Evolutionary conservation across 2,888 invertebrate genomes (phyloP).

Genomic region (Melolontha melolontha): DNA sequence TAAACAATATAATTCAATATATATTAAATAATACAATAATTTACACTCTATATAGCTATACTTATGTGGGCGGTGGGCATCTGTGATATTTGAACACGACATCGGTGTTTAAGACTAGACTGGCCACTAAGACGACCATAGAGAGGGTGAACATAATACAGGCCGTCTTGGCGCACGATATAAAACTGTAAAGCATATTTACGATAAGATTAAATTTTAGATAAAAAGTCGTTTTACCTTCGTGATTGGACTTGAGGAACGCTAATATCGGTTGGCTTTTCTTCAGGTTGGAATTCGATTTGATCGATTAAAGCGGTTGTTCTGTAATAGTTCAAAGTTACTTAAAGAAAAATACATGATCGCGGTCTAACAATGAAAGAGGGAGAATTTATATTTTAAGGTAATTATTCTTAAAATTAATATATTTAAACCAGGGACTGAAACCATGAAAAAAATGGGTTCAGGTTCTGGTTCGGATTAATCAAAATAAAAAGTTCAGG

Average conservation of each 20-base stretch:
- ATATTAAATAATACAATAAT: conserved; percentile 24
- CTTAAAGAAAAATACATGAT: neutral
- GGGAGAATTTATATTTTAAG: too few species aligned
- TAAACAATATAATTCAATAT: conserved; percentile 26
- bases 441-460: too few species aligned
- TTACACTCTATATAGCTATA: neutral
- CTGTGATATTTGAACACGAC: conserved; percentile 24
- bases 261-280: neutral
- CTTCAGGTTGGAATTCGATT: conserved; percentile 22
- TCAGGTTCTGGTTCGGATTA: too few species aligned
- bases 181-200: neutral
- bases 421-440: too few species aligned
- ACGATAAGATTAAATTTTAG: neutral
- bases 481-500: too few species aligned
- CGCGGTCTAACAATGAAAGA: too few species aligned
- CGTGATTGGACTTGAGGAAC: neutral
- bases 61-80: conserved; percentile 14
- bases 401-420: too few species aligned
- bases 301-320: conserved; percentile 14
- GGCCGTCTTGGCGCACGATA: conserved; percentile 14
- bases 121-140: conserved; percentile 23
- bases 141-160: conserved; percentile 23
- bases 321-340: conserved; percentile 1
- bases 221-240: neutral
- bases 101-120: conserved; percentile 30